These are phyloP conservation scores for Eupleurogrammus muticus DNA, from an alignment of 2,797 vertebrate species.

Conservation along the genomic window DNA sequence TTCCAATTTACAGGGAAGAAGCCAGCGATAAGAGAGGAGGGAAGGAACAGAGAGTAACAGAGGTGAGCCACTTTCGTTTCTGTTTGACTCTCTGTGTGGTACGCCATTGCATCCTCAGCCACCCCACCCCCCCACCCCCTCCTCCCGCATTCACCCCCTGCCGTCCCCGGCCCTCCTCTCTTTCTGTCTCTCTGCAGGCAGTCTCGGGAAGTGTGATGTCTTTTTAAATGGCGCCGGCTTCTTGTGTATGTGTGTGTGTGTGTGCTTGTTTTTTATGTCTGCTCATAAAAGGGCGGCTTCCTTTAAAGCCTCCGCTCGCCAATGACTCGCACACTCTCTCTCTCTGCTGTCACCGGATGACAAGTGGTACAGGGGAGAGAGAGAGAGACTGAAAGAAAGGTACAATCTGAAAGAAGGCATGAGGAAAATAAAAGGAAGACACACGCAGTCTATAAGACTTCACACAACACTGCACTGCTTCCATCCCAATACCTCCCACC, in stretches of 20 bases:
- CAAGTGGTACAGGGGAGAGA: conserved; percentile 22
- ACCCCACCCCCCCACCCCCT: not conserved
- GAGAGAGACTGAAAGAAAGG: not conserved
- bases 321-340: conserved; percentile 42
- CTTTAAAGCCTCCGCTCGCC: conserved; percentile 57
- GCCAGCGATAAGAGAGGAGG: not conserved
- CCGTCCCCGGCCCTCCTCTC: conserved; percentile 13
- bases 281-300: conserved; percentile 61
- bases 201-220: conserved; percentile 64
- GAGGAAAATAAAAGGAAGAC: not conserved
- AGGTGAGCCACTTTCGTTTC: conserved; percentile 40
- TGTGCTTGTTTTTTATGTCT: conserved; percentile 62
- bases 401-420: not conserved
- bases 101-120: conserved; percentile 22
- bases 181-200: conserved; percentile 53
- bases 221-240: conserved; percentile 63
- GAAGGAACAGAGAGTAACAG: conserved; percentile 18
- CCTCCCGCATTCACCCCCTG: conserved; percentile 8
- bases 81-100: conserved; percentile 35
- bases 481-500: conserved; percentile 25
- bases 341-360: conserved; percentile 54
- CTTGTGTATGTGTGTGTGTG: conserved; percentile 25
- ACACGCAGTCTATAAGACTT: conserved; percentile 40
- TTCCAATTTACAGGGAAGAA: conserved; percentile 15
- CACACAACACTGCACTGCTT: conserved; percentile 45